Evolutionary conservation across 2,888 invertebrate genomes (phyloP).

Genomic region (Mythimna pallens): DNA sequence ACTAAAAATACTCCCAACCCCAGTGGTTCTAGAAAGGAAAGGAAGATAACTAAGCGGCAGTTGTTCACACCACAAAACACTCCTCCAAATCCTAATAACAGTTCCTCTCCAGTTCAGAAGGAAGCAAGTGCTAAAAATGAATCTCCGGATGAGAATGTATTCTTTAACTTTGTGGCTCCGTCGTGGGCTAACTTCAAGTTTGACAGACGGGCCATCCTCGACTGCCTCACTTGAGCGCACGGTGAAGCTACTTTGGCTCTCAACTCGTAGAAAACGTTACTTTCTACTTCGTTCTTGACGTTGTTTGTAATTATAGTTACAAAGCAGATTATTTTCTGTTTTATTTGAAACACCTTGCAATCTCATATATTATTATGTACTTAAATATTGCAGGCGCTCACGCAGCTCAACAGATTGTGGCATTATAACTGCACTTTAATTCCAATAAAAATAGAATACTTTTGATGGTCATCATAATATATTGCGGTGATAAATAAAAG

Average conservation of each 20-base stretch:
- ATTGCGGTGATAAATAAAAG: neutral
- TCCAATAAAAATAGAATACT: no score
- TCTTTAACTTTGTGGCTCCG: slow-evolving; percentile 89
- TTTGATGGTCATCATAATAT: no score
- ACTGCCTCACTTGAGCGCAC: slow-evolving; percentile 81
- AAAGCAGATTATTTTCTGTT: slow-evolving; percentile 49
- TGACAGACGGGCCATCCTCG: slow-evolving; percentile 90
- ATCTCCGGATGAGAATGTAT: slow-evolving; percentile 68
- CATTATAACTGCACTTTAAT: no score
- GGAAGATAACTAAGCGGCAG: slow-evolving; percentile 89
- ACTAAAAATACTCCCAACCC: slow-evolving; percentile 67
- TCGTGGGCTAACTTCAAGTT: slow-evolving; percentile 93
- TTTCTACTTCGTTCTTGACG: slow-evolving; percentile 54
- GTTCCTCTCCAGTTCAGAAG: slow-evolving; percentile 77
- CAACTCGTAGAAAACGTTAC: slow-evolving; percentile 38
- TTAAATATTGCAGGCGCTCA: neutral
- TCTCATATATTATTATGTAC: neutral
- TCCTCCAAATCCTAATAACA: slow-evolving; percentile 59
- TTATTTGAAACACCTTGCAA: slow-evolving; percentile 20
- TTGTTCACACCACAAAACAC: slow-evolving; percentile 89
- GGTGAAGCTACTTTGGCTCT: slow-evolving; percentile 37
- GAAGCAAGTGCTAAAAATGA: slow-evolving; percentile 69
- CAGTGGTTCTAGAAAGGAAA: slow-evolving; percentile 78
- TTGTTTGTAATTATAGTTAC: slow-evolving; percentile 63
- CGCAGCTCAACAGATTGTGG: neutral